phyloP scores from a whole-genome alignment of 2,113 vertebrate genomes.

The Heterotilapia buettikoferi region DNA sequence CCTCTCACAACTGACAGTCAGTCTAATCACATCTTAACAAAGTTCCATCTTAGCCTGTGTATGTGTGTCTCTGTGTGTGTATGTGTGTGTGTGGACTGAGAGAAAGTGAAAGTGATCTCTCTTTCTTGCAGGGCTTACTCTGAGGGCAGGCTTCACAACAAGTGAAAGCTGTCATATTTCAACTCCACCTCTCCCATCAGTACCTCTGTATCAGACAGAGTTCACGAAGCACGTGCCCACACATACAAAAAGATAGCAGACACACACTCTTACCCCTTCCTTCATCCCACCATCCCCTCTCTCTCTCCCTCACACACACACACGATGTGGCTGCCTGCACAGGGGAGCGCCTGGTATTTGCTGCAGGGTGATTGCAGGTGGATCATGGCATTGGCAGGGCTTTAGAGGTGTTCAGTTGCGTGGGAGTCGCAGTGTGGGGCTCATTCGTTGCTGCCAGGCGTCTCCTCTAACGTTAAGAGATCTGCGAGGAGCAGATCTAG shows the following conservation, averaged over 20 bases:
- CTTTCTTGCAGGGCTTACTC: conserved; percentile 44
- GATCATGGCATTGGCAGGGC: conserved; percentile 43
- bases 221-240: conserved; percentile 26
- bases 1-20: conserved; percentile 58
- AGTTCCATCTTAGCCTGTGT: conserved; percentile 24
- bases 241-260: conserved; percentile 17
- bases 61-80: neutral
- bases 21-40: conserved; percentile 66
- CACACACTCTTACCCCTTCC: neutral
- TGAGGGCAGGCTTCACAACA: conserved; percentile 42
- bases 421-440: conserved; percentile 24
- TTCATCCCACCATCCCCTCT: neutral
- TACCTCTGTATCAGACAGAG: conserved; percentile 18
- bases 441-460: conserved; percentile 61
- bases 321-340: neutral
- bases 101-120: conserved; percentile 56
- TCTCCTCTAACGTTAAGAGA: conserved; percentile 45
- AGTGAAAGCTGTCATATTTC: conserved; percentile 60
- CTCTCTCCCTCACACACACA: neutral
- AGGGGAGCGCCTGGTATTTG: conserved; percentile 35
- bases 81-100: neutral
- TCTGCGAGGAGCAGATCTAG: conserved; percentile 40
- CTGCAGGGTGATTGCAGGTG: conserved; percentile 45
- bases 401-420: conserved; percentile 37
- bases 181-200: conserved; percentile 40